Base-by-base conservation (phyloP, 2,113 vertebrate genomes). In the Cryptoleucopteryx plumbea region DNA sequence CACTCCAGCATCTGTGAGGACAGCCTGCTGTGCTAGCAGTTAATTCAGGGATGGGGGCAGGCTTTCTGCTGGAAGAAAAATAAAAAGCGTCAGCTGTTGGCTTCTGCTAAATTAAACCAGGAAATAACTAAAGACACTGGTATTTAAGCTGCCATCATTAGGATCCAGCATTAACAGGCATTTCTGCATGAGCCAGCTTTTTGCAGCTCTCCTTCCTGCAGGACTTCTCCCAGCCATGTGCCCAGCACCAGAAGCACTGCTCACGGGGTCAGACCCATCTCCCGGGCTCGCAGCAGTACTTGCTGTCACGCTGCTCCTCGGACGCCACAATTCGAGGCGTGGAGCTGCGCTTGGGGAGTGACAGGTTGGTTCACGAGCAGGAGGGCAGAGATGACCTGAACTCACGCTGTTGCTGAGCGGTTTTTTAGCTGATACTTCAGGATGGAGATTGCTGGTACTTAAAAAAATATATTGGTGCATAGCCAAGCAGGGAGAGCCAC, bases 31-130 rank as follows among this genome's bases (percentile, higher is more conserved):
- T 6, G 22, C 58, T 27, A 40, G 75, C 59, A 48, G 66, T 19
- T 31, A 34, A 21, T 16, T 40, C 53, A 16, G 77, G 70, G 68
- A 75, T 1, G 9, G 40, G 42, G 67, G 65, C 56, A 63, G 82
- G 61, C 48, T 79, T 92, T 93, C 94, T 58, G 92, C 75, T 27
- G 26, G 80, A 52, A 61, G 88, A 61, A 79, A 85, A 92, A 70
- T 56, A 42, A 88, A 94, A 92, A 88, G 68, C 86, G 70, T 90
- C 86, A 78, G 59, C 92, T 93, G 74, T 36, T 82, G 93, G 88
- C 38, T 86, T 95, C 82, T 79, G 91, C 93, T 92, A 80, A 94
- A 79, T 93, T 88, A 90, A 86, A 86, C 25, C n/a, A 82, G 74
- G 74, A 62, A 90, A 50, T 55, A 78, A 66, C 56, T 50, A 34